These are phyloP conservation scores for Lithobius niger DNA, from an alignment of 1,140 invertebrate genomes.

Conservation along the genomic window DNA sequence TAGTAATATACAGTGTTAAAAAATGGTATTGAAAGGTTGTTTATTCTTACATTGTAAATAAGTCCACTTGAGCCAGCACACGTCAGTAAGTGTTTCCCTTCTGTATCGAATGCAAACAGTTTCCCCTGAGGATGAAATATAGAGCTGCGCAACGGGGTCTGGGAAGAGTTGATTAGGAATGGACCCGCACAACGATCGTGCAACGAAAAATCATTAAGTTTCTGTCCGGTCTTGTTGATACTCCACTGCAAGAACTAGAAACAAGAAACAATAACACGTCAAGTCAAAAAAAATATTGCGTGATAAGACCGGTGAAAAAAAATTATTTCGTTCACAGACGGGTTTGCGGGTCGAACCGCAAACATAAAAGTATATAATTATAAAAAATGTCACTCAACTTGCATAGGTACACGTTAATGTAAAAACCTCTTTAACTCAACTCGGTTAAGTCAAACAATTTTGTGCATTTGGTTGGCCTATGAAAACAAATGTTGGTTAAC, in stretches of 20 bases:
- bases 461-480: too few species aligned
- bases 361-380: too few species aligned
- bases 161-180: conserved; percentile 16
- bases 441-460: too few species aligned
- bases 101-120: conserved; percentile 44
- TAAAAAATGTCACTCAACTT: too few species aligned
- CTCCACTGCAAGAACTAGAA: conserved; percentile 39
- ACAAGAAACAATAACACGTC: neutral
- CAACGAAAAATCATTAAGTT: conserved; percentile 34
- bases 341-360: too few species aligned
- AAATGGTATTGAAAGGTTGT: too few species aligned
- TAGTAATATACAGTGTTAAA: too few species aligned
- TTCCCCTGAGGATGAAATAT: conserved; percentile 25
- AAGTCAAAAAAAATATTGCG: too few species aligned
- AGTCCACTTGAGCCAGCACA: conserved; percentile 42
- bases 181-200: conserved; percentile 25
- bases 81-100: conserved; percentile 43
- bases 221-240: conserved; percentile 37
- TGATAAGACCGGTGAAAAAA: neutral
- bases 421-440: too few species aligned
- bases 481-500: too few species aligned
- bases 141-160: conserved; percentile 11
- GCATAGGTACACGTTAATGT: too few species aligned
- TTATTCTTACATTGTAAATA: conserved; percentile 43
- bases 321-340: neutral